Evolutionary conservation across 2,113 vertebrate genomes (phyloP).

Genomic region (Seriola aureovittata): DNA sequence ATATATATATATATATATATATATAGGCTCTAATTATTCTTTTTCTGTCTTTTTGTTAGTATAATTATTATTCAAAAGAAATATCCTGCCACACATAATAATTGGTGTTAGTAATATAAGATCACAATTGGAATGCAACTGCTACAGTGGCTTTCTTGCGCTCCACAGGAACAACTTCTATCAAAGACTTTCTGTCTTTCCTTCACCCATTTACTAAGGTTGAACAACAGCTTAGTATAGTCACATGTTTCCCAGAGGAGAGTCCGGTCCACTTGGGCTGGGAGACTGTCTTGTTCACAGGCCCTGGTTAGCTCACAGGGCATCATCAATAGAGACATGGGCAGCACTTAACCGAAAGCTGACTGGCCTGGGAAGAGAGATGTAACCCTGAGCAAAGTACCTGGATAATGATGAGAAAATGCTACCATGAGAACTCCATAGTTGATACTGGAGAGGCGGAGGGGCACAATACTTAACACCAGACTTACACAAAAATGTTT

Average conservation of each 20-base stretch:
- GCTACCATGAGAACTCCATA: slow-evolving; percentile 61
- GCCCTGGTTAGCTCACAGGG: slow-evolving; percentile 76
- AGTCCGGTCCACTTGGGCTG: slow-evolving; percentile 60
- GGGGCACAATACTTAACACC: slow-evolving; percentile 67
- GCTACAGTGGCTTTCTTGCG: neutral
- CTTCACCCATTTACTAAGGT: slow-evolving; percentile 54
- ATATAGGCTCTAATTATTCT: neutral
- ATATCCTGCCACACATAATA: neutral
- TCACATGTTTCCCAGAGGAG: slow-evolving; percentile 65
- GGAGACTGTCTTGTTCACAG: slow-evolving; percentile 78
- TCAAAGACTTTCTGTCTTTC: slow-evolving; percentile 66
- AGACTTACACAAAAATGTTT: slow-evolving; percentile 63
- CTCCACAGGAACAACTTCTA: slow-evolving; percentile 18
- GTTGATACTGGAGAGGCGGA: slow-evolving; percentile 52
- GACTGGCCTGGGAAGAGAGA: slow-evolving; percentile 70
- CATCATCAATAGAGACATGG: slow-evolving; percentile 72
- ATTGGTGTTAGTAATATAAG: neutral
- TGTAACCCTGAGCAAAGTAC: slow-evolving; percentile 52
- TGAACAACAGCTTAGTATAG: slow-evolving; percentile 64
- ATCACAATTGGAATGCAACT: slow-evolving; percentile 14
- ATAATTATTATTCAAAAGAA: neutral
- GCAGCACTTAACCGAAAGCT: slow-evolving; percentile 62
- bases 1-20: too few species aligned
- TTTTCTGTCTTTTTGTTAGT: neutral
- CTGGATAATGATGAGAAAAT: slow-evolving; percentile 69